Evolutionary conservation across 2,888 invertebrate species (phyloP), one percentile per base, ranked within the genome.

Genomic region (Tillus elongatus): DNA sequence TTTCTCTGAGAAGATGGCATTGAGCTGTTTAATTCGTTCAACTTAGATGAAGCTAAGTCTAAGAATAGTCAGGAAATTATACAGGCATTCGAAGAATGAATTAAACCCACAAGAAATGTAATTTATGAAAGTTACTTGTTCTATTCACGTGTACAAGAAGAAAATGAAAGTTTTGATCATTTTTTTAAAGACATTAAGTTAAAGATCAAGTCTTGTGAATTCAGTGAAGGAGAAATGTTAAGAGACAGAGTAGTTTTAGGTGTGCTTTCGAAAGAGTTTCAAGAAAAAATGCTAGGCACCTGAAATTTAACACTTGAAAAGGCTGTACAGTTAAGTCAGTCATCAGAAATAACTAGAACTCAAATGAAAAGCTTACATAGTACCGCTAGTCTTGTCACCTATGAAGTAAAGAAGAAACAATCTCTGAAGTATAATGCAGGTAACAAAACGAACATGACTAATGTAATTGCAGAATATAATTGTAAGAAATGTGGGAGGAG

Each of bases 171-270:
- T n/a, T 19, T 19, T 19, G 24, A 19, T n/a, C 6, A 8, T n/a
- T 19, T 19, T 19, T 19, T 19, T 8, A 19, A 33, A 19, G 24
- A 19, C n/a, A 19, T 19, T 8, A 19, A 19, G 24, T n/a, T 19
- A 8, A 6, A 8, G 6, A n/a, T 19, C n/a, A 19, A 19, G n/a
- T 8, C 6, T 19, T 19, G 24, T 19, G 24, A 19, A n/a, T 19
- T 19, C 24, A 19, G 24, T 19, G 24, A 19, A 19, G 24, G 24
- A 8, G 24, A 19, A n/a, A 19, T 19, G 24, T n/a, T 19, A 19
- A 6, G 24, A 19, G 24, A 19, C n/a, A 6, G 24, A 19, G 24
- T 19, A 19, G 24, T 19, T 8, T 19, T 19, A n/a, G 24, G n/a
- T 8, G 24, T n/a, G 6, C n/a, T 8, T 19, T 19, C 24, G n/a